Conservation (phyloP, 2,113 vertebrate species). For the Patagioenas fasciata region DNA sequence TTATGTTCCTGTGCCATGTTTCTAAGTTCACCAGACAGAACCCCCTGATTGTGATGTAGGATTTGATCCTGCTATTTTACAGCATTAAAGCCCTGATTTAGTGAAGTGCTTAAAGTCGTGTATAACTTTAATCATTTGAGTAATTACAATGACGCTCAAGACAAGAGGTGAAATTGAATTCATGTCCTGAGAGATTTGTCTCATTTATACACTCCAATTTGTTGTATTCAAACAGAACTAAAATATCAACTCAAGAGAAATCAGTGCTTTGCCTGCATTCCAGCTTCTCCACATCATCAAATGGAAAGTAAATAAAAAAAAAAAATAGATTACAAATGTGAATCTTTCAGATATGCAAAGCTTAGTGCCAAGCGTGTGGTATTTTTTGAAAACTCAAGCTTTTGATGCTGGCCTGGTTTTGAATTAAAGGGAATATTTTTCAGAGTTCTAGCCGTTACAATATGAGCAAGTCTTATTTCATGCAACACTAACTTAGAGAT, state of each 20-base stretch:
- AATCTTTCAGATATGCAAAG: neutral
- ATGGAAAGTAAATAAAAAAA: neutral
- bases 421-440: neutral
- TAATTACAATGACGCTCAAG: neutral
- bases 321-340: neutral
- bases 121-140: neutral
- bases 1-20: neutral
- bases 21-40: neutral
- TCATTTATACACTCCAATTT: neutral
- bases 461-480: slow-evolving; percentile 38
- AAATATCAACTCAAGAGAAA: neutral
- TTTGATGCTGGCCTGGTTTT: neutral
- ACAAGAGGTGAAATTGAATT: neutral
- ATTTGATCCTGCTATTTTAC: neutral
- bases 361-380: neutral
- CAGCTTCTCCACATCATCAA: neutral
- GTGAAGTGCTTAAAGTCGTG: neutral
- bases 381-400: neutral
- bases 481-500: slow-evolving; percentile 4
- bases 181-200: neutral
- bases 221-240: neutral
- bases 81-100: neutral
- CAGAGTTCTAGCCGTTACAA: neutral
- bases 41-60: neutral
- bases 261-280: neutral